phyloP scores from a whole-genome alignment of 2,797 vertebrate genomes.

The Hippocampus kuda region DNA sequence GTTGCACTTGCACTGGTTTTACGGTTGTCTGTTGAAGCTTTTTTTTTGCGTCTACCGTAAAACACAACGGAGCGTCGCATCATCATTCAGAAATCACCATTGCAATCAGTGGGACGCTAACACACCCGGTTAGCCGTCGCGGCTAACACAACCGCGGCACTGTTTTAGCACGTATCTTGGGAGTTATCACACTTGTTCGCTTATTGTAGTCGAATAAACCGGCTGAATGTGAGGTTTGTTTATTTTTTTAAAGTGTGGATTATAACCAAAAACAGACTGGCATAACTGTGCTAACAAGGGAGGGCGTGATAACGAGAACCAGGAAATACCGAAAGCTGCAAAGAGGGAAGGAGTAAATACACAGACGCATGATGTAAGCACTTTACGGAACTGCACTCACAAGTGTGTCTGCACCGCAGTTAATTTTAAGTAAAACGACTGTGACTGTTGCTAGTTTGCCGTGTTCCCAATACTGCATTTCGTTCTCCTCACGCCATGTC shows the following conservation, averaged over 20 bases:
- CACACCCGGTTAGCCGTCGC: slow-evolving; percentile 19
- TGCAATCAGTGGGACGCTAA: slow-evolving; percentile 36
- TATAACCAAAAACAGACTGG: slow-evolving; percentile 5
- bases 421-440: neutral
- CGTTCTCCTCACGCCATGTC: neutral
- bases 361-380: neutral
- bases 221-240: too few relatives aligned
- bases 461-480: neutral
- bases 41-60: neutral
- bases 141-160: neutral
- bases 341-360: neutral
- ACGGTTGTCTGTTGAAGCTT: neutral
- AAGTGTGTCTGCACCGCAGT: neutral
- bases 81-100: slow-evolving; percentile 17
- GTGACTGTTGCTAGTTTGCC: neutral
- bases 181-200: neutral
- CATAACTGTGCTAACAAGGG: slow-evolving; percentile 26
- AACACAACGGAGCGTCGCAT: slow-evolving; percentile 2
- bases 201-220: neutral
- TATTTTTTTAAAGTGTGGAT: neutral
- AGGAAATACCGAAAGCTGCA: slow-evolving; percentile 56
- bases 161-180: neutral
- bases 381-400: neutral
- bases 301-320: slow-evolving; percentile 36
- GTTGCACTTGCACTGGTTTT: neutral